Evolutionary conservation across 37 sponge, comb jelly and placozoan species (phyloP).

Genomic region (Cliona cf. orientalis): DNA sequence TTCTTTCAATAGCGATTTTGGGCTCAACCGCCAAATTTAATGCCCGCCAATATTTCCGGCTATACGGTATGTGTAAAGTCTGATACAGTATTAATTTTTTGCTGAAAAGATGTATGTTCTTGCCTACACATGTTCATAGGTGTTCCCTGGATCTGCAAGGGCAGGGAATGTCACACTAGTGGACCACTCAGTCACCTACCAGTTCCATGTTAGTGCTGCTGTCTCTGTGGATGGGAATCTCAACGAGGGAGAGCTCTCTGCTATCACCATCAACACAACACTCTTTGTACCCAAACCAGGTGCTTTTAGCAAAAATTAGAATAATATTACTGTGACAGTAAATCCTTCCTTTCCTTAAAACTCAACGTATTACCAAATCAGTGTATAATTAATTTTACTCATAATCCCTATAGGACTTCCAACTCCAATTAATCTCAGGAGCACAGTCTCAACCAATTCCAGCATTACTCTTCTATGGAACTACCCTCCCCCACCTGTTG

Average conservation of each 20-base stretch:
- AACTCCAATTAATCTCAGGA: not conserved
- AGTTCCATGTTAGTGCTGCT: conserved; percentile 33
- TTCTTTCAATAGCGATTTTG: too few species aligned
- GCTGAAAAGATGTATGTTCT: not conserved
- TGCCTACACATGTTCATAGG: not conserved
- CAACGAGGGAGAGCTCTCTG: conserved; percentile 30
- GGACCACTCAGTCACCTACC: conserved; percentile 3
- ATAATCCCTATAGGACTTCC: conserved; percentile 8
- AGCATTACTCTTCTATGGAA: conserved; percentile 7
- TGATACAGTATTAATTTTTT: too few species aligned
- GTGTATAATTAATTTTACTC: too few species aligned
- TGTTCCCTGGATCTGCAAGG: conserved; percentile 6
- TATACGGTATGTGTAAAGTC: too few species aligned
- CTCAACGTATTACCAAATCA: not conserved
- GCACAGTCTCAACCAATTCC: not conserved
- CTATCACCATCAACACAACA: conserved; percentile 1
- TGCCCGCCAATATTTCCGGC: too few species aligned
- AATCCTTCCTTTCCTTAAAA: too few species aligned
- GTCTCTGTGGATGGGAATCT: not conserved
- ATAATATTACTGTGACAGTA: too few species aligned
- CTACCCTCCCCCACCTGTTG: conserved; percentile 8
- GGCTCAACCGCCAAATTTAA: too few species aligned
- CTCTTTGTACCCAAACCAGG: conserved; percentile 40
- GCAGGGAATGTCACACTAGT: conserved; percentile 13
- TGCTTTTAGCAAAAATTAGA: too few species aligned